Evolutionary conservation across 2,888 invertebrate species (phyloP), one percentile per base, ranked within the genome.

Genomic region (Rhorus exstirpatorius): DNA sequence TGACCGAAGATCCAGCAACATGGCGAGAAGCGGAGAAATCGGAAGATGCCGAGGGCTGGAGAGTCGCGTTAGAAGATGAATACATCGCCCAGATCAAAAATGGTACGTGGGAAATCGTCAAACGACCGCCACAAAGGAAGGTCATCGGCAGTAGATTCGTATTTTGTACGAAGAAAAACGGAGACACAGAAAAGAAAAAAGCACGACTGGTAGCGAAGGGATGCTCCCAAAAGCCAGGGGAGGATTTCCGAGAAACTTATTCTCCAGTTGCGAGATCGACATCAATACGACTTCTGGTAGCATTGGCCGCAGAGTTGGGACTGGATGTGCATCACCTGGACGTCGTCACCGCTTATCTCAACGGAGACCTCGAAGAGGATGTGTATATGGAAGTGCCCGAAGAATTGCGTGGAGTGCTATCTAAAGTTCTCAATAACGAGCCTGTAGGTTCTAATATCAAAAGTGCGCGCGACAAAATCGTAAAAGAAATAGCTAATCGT

Each of bases 301-400:
- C 81, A 8, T 17, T 81, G n/a, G 60, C 80, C 12, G 80, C 72
- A 8, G 74, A 77, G 41, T 44, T 53, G 31, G 80, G 31, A 3
- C 46, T 80, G 8, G 61, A 77, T 1, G 77, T 83, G 17, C 68
- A 83, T 72, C 80, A 83, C 14, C 51, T 83, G 74, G 80, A 83
- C 19, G 55, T 83, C 7, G 65, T 70, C 1, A 80, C 61, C 7
- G 80, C 83, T 12, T 83, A 83, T 44, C 55, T 83, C 14, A 83
- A 83, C 49, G 82, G 70, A 1, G 63, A 68, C 0, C 55, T 83
- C 1, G 60, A 83, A 60, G 75, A 79, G 51, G 35, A 21, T 6
- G 68, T 81, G 0, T 76, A 60, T 46, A 84, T 84, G 81, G 67
- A 72, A 19, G 65, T 81, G 10, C 78, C 83, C 1, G 78, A 81